Evolutionary conservation across 2,113 vertebrate species (phyloP), one percentile per base, ranked within the genome.

Genomic region (Talpa occidentalis): DNA sequence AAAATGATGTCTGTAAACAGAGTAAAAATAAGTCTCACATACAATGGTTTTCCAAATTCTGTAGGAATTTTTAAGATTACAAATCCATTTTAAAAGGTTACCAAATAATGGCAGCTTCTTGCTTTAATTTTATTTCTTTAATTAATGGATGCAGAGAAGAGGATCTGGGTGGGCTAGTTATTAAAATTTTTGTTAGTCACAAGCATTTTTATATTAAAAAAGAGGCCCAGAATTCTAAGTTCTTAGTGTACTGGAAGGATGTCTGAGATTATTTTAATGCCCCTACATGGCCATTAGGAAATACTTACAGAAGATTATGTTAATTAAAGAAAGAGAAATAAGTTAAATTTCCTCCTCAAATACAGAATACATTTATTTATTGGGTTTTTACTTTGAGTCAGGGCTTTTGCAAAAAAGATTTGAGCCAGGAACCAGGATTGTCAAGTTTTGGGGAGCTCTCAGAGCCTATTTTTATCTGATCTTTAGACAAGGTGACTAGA

Each of bases 1-100:
- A 52, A 64, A 91, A 40, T 54, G 21, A 35, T 60, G 0, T 62
- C 49, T 62, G 12, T 10, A 66, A 30, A 40, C 6, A 54, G 44
- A 66, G 10, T 85, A 40, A 56, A 92, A 73, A 11, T 84, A 92
- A 90, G 14, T 42, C 22, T 78, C 56, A 82, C 32, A 56, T 15
- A 70, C 14, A 72, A 6, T 12, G 1, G 16, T 93, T 94, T 90
- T 52, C 52, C 21, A 52, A 76, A 91, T 93, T 94, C 40, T 79
- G 10, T 30, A 64, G 88, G 28, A 72, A 67, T 66, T 82, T 44
- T 74, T 87, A 64, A 80, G 67, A 30, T 88, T 3, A 88, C 8
- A 80, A 40, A 76, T 88, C 26, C 10, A 87, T 52, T 59, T 78
- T 2, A n/a, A 72, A 82, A 82, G 44, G 1, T 69, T 19, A 93